Base-by-base conservation (phyloP, 2,797 vertebrate genomes). In the Florisuga fusca region DNA sequence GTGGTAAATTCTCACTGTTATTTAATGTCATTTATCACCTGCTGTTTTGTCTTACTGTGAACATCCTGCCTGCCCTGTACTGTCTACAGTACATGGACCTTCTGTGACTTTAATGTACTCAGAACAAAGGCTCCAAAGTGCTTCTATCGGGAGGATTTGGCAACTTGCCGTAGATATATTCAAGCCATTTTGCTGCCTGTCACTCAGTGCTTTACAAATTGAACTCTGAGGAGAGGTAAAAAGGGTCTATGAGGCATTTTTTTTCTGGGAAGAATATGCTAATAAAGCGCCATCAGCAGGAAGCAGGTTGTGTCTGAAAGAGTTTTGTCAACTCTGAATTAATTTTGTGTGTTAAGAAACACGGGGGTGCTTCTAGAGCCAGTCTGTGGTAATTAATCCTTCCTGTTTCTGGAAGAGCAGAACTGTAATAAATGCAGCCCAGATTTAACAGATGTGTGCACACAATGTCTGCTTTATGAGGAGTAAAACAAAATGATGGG, bases 251-350 rank as follows among this genome's bases (percentile, higher is more conserved):
- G 95, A 97, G 96, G 97, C 97, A 95, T 97, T 98, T 98, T 98
- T 97, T 98, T 98, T 98, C 97, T 98, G 98, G 97, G 97, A 98
- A 98, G 98, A 98, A 98, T 98, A 98, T 98, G 98, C 98, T 98
- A 98, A 98, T 98, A 98, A 98, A 98, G 97, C 92, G 3, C 97
- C 98, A 98, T 98, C 98, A 98, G 98, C 98, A 98, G 98, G 98
- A 98, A 98, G 97, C 98, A 98, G 98, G 97, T 98, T 98, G 97
- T 98, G 97, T 98, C 98, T 98, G 97, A 98, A 98, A 98, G 98
- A 98, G 98, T 98, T 98, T 98, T 98, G 98, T 98, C 98, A 98
- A 98, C 98, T 98, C 98, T 98, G 98, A 98, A 98, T 98, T 98
- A 98, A 98, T 98, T 98, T 98, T 98, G 97, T 98, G 97, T 98